phyloP scores from a whole-genome alignment of 2,113 vertebrate species.

The Conger conger region DNA sequence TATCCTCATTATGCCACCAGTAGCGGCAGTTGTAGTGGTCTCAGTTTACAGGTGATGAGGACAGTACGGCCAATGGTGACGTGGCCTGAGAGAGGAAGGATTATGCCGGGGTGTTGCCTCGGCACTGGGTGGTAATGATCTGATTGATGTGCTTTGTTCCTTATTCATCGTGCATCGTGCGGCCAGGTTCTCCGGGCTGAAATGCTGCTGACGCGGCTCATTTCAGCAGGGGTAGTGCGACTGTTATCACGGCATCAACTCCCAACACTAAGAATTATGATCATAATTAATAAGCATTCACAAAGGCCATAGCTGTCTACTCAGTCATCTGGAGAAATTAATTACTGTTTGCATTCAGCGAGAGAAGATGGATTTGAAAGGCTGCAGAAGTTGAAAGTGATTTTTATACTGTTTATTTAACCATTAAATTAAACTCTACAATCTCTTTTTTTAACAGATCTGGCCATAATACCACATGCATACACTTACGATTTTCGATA shows the following conservation, averaged over 20 bases:
- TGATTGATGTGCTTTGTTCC: background rate
- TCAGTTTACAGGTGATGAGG: background rate
- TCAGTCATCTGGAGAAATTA: background rate
- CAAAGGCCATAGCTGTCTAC: background rate
- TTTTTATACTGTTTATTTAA: background rate
- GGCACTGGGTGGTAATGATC: background rate
- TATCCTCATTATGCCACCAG: background rate
- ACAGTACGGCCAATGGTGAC: background rate
- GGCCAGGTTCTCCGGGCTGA: background rate
- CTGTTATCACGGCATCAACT: background rate
- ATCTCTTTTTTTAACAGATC: background rate
- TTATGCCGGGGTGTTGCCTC: background rate
- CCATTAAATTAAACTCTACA: background rate
- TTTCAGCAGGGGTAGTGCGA: background rate
- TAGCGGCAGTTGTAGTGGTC: background rate
- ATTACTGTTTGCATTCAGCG: background rate
- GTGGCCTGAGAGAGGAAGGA: background rate
- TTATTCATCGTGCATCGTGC: background rate
- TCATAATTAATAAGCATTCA: background rate
- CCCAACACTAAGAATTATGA: background rate
- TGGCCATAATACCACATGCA: background rate
- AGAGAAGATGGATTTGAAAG: background rate
- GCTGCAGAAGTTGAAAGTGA: background rate
- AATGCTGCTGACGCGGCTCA: background rate
- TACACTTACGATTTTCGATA: background rate